phyloP scores from a whole-genome alignment of 2,113 vertebrate genomes.

The Chionodraco myersi region DNA sequence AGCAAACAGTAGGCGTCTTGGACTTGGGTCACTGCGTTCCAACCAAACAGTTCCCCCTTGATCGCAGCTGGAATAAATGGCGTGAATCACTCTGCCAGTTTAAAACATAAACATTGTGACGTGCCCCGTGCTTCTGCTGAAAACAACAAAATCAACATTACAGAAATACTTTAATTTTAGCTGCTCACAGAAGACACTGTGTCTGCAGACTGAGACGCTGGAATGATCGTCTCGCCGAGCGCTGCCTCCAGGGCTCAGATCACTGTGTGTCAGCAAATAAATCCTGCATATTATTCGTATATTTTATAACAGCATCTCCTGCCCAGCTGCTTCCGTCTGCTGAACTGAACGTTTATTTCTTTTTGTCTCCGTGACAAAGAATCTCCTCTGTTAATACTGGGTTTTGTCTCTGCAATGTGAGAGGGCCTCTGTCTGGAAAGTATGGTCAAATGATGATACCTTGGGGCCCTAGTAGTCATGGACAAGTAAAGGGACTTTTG shows the following conservation, averaged over 20 bases:
- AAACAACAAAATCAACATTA: slow-evolving; percentile 76
- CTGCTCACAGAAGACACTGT: slow-evolving; percentile 69
- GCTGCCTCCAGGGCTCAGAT: slow-evolving; percentile 38
- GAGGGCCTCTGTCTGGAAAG: background rate
- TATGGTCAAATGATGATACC: too few relatives aligned
- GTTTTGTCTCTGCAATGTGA: background rate
- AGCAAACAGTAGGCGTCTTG: slow-evolving; percentile 47
- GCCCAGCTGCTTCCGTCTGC: slow-evolving; percentile 5
- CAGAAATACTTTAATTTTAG: slow-evolving; percentile 61
- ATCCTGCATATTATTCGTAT: slow-evolving; percentile 14
- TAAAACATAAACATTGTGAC: slow-evolving; percentile 71
- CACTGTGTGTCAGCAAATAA: slow-evolving; percentile 39
- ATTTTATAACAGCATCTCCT: slow-evolving; percentile 28
- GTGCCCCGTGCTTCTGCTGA: slow-evolving; percentile 58
- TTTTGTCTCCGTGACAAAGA: background rate
- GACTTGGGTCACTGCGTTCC: slow-evolving; percentile 56
- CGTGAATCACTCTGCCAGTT: slow-evolving; percentile 62
- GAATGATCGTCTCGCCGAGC: slow-evolving; percentile 41
- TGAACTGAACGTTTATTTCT: slow-evolving; percentile 1
- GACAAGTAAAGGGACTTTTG: too few relatives aligned
- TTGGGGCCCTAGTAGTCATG: too few relatives aligned
- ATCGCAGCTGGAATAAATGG: slow-evolving; percentile 49
- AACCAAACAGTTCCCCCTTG: slow-evolving; percentile 45
- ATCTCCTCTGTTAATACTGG: background rate
- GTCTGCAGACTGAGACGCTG: slow-evolving; percentile 52